Conservation (phyloP, 2,888 invertebrate species). For the Thecocarcelia acutangulata region DNA sequence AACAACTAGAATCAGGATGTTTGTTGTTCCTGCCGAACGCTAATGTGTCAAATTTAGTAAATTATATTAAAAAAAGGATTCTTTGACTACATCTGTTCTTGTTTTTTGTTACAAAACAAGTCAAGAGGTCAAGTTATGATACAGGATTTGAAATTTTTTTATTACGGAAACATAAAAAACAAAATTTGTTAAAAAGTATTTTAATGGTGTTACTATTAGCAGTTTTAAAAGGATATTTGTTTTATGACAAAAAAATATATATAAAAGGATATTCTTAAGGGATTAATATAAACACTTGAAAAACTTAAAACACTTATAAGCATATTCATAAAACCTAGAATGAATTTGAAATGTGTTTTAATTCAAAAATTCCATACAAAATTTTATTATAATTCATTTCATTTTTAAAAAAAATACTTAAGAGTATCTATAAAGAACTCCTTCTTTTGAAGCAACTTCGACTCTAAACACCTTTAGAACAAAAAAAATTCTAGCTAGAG, state of each 20-base stretch:
- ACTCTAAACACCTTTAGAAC: no score
- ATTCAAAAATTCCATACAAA: no score
- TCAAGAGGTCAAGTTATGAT: conserved; percentile 65
- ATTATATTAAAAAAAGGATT: conserved; percentile 61
- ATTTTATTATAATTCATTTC: no score
- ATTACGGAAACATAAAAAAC: conserved; percentile 38
- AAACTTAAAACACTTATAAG: background rate
- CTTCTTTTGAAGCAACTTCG: no score
- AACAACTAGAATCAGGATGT: conserved; percentile 48
- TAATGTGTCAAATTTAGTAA: conserved; percentile 67
- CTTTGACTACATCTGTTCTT: conserved; percentile 56
- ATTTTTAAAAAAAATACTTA: background rate
- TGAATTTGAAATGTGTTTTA: no score
- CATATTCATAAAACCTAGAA: no score
- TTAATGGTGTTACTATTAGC: conserved; percentile 69
- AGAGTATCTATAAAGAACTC: background rate
- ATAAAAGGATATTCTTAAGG: conserved; percentile 36
- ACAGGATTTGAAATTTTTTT: conserved; percentile 13
- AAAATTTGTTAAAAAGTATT: conserved; percentile 63
- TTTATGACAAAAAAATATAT: background rate
- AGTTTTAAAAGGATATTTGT: conserved; percentile 66
- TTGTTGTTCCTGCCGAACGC: conserved; percentile 53
- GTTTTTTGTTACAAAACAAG: conserved; percentile 32
- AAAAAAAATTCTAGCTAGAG: no score
- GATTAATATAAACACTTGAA: conserved; percentile 11